Evolutionary conservation across 2,113 vertebrate species (phyloP).

Genomic region (Tupaia chinensis): DNA sequence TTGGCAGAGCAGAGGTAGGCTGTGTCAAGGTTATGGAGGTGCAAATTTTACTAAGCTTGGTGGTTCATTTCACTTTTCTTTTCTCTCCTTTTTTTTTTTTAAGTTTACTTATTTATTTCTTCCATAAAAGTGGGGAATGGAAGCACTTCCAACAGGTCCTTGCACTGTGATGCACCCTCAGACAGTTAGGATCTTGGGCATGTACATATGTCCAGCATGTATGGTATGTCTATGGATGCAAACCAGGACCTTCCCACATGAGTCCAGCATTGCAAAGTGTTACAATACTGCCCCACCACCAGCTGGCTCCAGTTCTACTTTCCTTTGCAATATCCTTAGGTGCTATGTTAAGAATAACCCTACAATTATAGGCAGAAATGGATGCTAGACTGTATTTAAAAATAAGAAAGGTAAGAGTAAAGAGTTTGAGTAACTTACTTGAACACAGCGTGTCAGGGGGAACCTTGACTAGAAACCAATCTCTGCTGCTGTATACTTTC

Average conservation of each 20-base stretch:
- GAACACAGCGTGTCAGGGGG: constrained; percentile 37
- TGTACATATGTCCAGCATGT: too few relatives aligned
- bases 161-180: too few relatives aligned
- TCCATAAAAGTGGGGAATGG: too few relatives aligned
- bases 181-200: too few relatives aligned
- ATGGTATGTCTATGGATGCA: too few relatives aligned
- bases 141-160: too few relatives aligned
- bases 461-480: constrained; percentile 11
- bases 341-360: constrained; percentile 16
- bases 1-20: constrained; percentile 68
- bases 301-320: background rate
- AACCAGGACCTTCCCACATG: too few relatives aligned
- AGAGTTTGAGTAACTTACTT: constrained; percentile 54
- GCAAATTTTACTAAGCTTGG: background rate
- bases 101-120: too few relatives aligned
- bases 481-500: background rate
- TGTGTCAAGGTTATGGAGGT: constrained; percentile 58
- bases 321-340: constrained; percentile 41
- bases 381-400: constrained; percentile 60
- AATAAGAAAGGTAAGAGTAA: constrained; percentile 52
- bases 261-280: too few relatives aligned
- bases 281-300: too few relatives aligned
- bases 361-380: constrained; percentile 51
- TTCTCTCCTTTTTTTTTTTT: too few relatives aligned
- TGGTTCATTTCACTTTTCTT: constrained; percentile 47